Evolutionary conservation across 2,113 vertebrate genomes (phyloP), one percentile per base, ranked within the genome.

Genomic region (Orientallactaga bullata): DNA sequence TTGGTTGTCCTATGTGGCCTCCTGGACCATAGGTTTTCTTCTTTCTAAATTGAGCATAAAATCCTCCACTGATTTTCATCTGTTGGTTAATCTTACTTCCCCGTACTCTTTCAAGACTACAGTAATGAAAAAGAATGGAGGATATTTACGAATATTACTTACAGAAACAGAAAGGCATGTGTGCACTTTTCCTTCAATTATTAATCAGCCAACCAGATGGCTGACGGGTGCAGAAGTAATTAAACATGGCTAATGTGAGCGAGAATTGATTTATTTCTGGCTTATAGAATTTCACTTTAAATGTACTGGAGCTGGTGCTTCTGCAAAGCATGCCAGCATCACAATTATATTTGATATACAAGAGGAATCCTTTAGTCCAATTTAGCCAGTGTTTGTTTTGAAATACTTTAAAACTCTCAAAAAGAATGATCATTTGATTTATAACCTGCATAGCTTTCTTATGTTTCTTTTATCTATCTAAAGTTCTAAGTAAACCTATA

Each of bases 381-480:
- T 47, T 78, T 89, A 89, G 47, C 88, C 26, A 71, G 23, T 35
- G 42, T 10, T 26, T 51, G 69, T 37, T 77, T 21, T 79, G 0
- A 91, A 30, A 92, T 81, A 0, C 76, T 92, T 65, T 69, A 11
- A 83, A 95, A 91, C 68, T 16, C 55, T 81, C 23, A 24, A 7
- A 47, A 23, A 58, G 24, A 63, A 65, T 6, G 5, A 32, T 24
- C 28, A 2, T 82, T n/a, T 78, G 60, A 77, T 63, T 65, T 20
- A 16, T 42, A 77, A n/a, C 20, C 39, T 55, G 5, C 10, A 39
- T 2, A 37, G 24, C 13, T n/a, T 42, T 63, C 80, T 68, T 9
- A 60, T 6, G 13, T 55, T 55, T 47, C 80, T 35, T 47, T 42
- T 42, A 35, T 8, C 18, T 21, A n/a, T n/a, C 39, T n/a, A 23